A percentile compares a stretch with the other conserved stretches of the same genome.
Conservation (phyloP, 2,888 invertebrate species). For the Anoncus sp. region DNA sequence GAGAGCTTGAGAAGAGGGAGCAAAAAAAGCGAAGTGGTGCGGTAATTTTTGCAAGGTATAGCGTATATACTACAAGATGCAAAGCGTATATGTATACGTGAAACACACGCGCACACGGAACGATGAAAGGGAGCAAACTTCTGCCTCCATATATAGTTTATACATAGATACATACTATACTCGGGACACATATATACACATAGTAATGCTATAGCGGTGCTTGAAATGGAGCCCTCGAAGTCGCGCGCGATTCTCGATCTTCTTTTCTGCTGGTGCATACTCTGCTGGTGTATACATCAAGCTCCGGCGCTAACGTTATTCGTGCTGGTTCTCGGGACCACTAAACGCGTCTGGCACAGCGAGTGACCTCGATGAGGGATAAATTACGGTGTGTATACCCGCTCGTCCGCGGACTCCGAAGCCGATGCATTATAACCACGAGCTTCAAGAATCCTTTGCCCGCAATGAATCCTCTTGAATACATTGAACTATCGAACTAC, state of each 20-base stretch:
- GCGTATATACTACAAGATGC: slow-evolving; percentile 43
- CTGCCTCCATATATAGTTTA: slow-evolving; percentile 6
- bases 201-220: slow-evolving; percentile 19
- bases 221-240: slow-evolving; percentile 47
- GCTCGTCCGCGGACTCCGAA: slow-evolving; percentile 3
- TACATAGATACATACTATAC: slow-evolving; percentile 1
- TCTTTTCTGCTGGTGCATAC: slow-evolving; percentile 33
- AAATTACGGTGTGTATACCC: slow-evolving; percentile 42
- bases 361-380: slow-evolving; percentile 47
- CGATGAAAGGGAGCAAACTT: slow-evolving; percentile 46
- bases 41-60: slow-evolving; percentile 64
- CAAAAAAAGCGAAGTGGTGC: slow-evolving; percentile 50
- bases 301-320: slow-evolving; percentile 52
- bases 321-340: slow-evolving; percentile 40
- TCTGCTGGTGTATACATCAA: slow-evolving; percentile 7
- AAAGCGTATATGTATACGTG: slow-evolving; percentile 50
- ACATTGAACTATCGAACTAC: slow-evolving; percentile 15
- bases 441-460: slow-evolving; percentile 22
- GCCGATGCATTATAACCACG: slow-evolving; percentile 20
- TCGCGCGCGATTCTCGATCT: slow-evolving; percentile 49
- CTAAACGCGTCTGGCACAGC: slow-evolving; percentile 51
- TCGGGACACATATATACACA: background rate
- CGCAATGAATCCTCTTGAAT: slow-evolving; percentile 4
- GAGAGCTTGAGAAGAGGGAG: slow-evolving; percentile 29
- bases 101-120: slow-evolving; percentile 40